These are phyloP conservation scores for Leptopilina myrica DNA, from an alignment of 2,888 invertebrate genomes.

Conservation along the genomic window DNA sequence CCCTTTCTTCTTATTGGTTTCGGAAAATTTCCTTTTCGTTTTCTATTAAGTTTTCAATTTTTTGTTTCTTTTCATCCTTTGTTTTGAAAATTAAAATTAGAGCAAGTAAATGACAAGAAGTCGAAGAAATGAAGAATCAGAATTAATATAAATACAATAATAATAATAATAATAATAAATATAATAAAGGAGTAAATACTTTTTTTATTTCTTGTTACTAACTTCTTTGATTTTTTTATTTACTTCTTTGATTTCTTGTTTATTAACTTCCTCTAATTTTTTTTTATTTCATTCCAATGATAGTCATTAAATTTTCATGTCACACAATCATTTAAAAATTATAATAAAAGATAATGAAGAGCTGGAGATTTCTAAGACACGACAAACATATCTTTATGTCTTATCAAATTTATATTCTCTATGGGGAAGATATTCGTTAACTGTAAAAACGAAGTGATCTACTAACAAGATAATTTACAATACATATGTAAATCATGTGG, in stretches of 20 bases:
- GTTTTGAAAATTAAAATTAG: no score
- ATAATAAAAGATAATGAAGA: background rate
- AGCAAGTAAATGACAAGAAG: no score
- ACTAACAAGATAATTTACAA: background rate
- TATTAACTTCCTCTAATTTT: background rate
- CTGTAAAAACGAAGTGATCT: background rate
- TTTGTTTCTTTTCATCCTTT: no score
- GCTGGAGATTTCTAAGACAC: background rate
- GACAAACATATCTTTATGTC: constrained; percentile 12
- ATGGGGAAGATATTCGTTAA: background rate
- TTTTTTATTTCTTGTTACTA: no score
- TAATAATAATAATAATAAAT: no score
- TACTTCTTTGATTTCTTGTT: background rate
- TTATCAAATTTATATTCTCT: constrained; percentile 17
- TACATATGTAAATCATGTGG: background rate
- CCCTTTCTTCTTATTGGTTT: background rate
- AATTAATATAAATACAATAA: no score
- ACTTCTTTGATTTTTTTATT: no score
- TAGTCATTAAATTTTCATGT: constrained; percentile 2
- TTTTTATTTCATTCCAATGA: background rate
- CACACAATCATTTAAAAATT: background rate
- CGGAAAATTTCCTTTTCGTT: background rate
- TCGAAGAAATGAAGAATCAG: no score
- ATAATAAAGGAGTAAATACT: no score
- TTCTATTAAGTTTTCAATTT: no score